These are phyloP conservation scores for Colletes gigas DNA, from an alignment of 1,140 invertebrate species.

Conservation along the genomic window DNA sequence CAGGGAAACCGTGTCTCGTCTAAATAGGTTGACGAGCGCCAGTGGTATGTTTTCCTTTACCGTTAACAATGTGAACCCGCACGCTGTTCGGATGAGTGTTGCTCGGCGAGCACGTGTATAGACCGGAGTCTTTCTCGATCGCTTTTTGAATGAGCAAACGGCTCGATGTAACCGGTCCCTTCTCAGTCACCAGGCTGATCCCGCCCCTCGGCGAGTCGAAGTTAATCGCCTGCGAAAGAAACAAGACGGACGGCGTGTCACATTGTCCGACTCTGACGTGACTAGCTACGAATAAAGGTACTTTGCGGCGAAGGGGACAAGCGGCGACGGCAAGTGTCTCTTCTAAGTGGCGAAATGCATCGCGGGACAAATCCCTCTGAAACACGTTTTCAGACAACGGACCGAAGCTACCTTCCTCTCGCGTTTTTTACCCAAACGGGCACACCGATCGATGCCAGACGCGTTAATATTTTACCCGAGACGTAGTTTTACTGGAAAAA, in stretches of 20 bases:
- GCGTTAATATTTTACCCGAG: background rate
- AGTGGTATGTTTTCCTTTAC: slow-evolving; percentile 81
- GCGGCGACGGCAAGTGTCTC: slow-evolving; percentile 39
- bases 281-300: slow-evolving; percentile 40
- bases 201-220: slow-evolving; percentile 90
- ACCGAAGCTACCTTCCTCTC: background rate
- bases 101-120: slow-evolving; percentile 89
- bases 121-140: slow-evolving; percentile 87
- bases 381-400: slow-evolving; percentile 26
- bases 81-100: slow-evolving; percentile 89
- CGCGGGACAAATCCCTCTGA: slow-evolving; percentile 42
- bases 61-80: slow-evolving; percentile 91
- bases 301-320: slow-evolving; percentile 26
- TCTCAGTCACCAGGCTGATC: slow-evolving; percentile 90
- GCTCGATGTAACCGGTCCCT: slow-evolving; percentile 89
- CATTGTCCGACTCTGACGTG: slow-evolving; percentile 39
- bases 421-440: background rate
- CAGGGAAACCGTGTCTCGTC: background rate
- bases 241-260: slow-evolving; percentile 43
- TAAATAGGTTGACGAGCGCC: background rate
- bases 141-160: slow-evolving; percentile 90
- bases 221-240: slow-evolving; percentile 85
- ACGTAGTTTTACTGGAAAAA: no score
- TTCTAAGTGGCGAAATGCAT: slow-evolving; percentile 38
- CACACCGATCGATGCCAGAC: background rate